phyloP scores from a whole-genome alignment of 2,113 vertebrate genomes.

The Vireo altiloquus region DNA sequence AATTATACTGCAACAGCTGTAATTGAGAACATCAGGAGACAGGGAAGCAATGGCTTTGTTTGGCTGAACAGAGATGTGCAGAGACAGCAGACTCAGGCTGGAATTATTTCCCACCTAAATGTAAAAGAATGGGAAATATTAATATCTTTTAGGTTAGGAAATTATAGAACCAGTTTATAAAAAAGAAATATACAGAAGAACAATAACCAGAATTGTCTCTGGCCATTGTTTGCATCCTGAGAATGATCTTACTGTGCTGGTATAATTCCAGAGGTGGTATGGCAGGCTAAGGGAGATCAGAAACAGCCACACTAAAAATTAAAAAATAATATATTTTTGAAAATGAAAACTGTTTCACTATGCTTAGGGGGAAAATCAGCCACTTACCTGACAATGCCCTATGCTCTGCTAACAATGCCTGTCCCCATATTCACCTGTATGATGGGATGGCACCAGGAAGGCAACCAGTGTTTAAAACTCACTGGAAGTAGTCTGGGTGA shows the following conservation, averaged over 20 bases:
- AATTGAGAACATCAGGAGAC: not conserved
- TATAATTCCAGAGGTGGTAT: not conserved
- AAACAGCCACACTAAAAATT: not conserved
- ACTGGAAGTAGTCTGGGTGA: not conserved
- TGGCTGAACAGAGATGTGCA: not conserved
- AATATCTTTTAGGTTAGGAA: not conserved
- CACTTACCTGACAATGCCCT: fast-evolving
- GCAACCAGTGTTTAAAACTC: not conserved
- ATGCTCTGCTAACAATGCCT: fast-evolving
- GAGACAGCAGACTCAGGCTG: not conserved
- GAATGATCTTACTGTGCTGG: not conserved
- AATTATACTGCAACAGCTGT: not conserved
- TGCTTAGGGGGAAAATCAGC: not conserved
- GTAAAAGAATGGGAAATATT: not conserved
- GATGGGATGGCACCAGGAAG: not conserved
- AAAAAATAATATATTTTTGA: not conserved
- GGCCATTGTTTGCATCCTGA: not conserved
- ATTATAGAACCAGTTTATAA: not conserved
- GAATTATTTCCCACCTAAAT: not conserved
- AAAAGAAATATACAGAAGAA: not conserved
- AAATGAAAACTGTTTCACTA: not conserved
- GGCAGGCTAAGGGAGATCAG: not conserved
- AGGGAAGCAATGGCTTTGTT: not conserved
- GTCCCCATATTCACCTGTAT: not conserved
- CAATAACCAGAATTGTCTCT: not conserved